Base-by-base conservation (phyloP, 2,113 vertebrate species). In the Kryptolebias marmoratus region DNA sequence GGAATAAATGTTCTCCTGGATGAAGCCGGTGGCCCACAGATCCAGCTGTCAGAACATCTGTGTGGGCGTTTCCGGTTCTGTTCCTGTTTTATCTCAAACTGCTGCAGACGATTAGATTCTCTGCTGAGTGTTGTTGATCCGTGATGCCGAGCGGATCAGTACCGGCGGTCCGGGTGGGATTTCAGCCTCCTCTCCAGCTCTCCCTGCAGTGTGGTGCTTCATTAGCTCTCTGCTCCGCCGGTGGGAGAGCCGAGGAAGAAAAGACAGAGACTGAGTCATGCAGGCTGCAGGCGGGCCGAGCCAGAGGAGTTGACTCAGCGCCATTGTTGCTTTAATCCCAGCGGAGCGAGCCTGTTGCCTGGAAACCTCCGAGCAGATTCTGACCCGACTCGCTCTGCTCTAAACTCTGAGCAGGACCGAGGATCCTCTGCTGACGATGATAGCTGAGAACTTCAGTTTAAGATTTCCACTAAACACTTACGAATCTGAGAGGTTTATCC, bases 221-320 rank as follows among this genome's bases (percentile, higher is more conserved):
- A 71, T 85, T 71, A 77, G 75, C 64, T 71, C 74, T 45, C 45
- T 12, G 72, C 75, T 73, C 65, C 15, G 13, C 50, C 15, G 7
- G 71, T 81, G 83, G 83, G 87, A 72, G 82, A 55, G 72, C 48
- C 27, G 75, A 71, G 58, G 72, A 79, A 31, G 69, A 73, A 22
- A 53, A 68, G 78, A 61, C 69, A 64, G 36, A 13, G 31, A 63
- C 74, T 86, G 86, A 89, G 81, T 89, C 86, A 88, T 5, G 70
- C 62, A 15, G 71, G 64, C 77, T 79, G 87, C 64, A 65, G 13
- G 61, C 49, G 71, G 66, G 60, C 48, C 30, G 27, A 66, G 70
- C 75, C 67, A 69, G 48, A 82, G 75, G 65, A 71, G 70, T 75
- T 83, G 88, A 87, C 80, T 90, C 86, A 87, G 86, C 80, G 78